These are phyloP conservation scores for Brachystomella parvula DNA, from an alignment of 1,140 invertebrate species.

Conservation along the genomic window DNA sequence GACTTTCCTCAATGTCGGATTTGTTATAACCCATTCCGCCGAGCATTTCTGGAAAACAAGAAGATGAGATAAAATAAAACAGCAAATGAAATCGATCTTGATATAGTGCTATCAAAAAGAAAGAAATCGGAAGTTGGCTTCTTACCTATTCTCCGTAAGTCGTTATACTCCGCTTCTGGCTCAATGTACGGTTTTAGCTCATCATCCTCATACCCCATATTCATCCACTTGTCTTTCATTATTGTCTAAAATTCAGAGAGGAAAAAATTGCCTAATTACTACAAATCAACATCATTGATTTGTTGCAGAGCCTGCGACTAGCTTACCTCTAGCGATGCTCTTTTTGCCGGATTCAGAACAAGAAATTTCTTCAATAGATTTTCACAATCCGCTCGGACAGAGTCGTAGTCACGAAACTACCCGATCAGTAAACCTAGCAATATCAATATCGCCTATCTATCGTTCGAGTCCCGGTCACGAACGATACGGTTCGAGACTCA, in stretches of 20 bases:
- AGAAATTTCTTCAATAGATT: slow-evolving; percentile 99
- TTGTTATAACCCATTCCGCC: slow-evolving; percentile 89
- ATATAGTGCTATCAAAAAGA: too few species aligned
- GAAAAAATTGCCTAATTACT: slow-evolving; percentile 4
- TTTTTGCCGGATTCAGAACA: slow-evolving; percentile 95
- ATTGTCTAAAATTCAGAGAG: slow-evolving; percentile 53
- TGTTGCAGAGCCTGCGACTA: slow-evolving; percentile 10
- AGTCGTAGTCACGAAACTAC: too few species aligned
- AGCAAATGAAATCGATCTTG: slow-evolving; percentile 3
- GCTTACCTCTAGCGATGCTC: slow-evolving; percentile 88
- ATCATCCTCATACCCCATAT: slow-evolving; percentile 98
- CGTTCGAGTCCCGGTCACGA: too few species aligned
- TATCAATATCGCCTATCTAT: too few species aligned
- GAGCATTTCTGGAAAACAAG: slow-evolving; percentile 63
- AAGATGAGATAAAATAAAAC: slow-evolving; percentile 19
- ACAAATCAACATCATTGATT: background rate
- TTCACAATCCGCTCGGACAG: slow-evolving; percentile 99
- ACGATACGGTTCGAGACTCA: too few species aligned
- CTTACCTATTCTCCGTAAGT: slow-evolving; percentile 92
- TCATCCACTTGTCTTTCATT: slow-evolving; percentile 99
- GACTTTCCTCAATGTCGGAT: slow-evolving; percentile 91
- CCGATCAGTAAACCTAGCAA: too few species aligned
- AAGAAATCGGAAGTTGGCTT: background rate
- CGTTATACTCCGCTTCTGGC: slow-evolving; percentile 90
- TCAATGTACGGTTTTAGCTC: slow-evolving; percentile 96